These are phyloP conservation scores for Dendroctonus valens DNA, from an alignment of 1,140 invertebrate genomes.

Conservation along the genomic window DNA sequence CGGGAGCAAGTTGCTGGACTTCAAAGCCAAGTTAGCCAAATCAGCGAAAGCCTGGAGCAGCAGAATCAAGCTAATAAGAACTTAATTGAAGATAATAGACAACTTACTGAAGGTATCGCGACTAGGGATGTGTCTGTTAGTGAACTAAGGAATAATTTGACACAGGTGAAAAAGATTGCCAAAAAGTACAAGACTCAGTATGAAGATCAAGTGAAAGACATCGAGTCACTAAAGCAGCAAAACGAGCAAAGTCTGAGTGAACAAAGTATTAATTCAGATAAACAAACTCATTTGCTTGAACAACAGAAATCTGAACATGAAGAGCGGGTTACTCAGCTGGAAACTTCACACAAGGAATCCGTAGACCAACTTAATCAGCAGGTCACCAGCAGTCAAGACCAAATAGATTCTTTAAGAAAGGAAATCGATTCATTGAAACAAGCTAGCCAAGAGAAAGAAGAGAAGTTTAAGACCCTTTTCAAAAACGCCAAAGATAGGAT, in stretches of 20 bases:
- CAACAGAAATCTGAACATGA: constrained; percentile 56
- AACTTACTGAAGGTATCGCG: constrained; percentile 67
- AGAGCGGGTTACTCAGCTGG: constrained; percentile 48
- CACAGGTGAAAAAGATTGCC: constrained; percentile 85
- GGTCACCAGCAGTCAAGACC: constrained; percentile 56
- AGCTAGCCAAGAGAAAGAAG: constrained; percentile 65
- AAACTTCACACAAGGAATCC: constrained; percentile 54
- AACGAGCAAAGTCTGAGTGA: constrained; percentile 48
- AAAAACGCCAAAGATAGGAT: constrained; percentile 72
- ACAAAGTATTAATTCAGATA: constrained; percentile 42
- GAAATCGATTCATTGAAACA: constrained; percentile 70
- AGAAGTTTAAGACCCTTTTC: constrained; percentile 69
- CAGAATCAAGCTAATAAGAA: constrained; percentile 54
- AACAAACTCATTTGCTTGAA: constrained; percentile 53
- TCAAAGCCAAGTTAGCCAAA: constrained; percentile 50
- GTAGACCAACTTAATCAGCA: constrained; percentile 64
- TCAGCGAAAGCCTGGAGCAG: constrained; percentile 60
- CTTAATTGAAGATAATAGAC: constrained; percentile 62
- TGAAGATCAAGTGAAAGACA: constrained; percentile 66
- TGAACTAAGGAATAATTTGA: constrained; percentile 74
- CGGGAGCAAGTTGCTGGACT: constrained; percentile 54
- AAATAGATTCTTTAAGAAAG: constrained; percentile 65
- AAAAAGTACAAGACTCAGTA: constrained; percentile 89
- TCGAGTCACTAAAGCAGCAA: constrained; percentile 58
- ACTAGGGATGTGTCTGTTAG: constrained; percentile 67